Conservation (phyloP, 2,113 vertebrate genomes). For the Lates calcarifer region DNA sequence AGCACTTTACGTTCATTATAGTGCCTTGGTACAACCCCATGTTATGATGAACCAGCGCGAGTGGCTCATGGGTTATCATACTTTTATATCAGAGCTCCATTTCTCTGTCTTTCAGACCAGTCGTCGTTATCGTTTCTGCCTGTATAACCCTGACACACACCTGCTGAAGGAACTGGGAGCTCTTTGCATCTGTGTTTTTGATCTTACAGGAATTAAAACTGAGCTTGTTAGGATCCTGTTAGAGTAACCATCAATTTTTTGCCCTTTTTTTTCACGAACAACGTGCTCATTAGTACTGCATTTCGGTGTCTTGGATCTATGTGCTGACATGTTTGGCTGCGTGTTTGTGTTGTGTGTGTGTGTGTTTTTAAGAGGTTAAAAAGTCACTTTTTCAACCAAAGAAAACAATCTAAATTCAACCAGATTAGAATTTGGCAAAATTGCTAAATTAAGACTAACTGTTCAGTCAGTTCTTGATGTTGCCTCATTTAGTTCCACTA, state of each 20-base stretch:
- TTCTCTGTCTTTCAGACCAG: slow-evolving; percentile 4
- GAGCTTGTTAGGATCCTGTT: slow-evolving; percentile 22
- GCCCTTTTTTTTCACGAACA: neutral
- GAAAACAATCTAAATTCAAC: slow-evolving; percentile 26
- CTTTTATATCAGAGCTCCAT: slow-evolving; percentile 18
- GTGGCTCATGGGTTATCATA: slow-evolving; percentile 14
- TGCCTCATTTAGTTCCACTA: slow-evolving; percentile 9
- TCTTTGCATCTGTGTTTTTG: slow-evolving; percentile 29
- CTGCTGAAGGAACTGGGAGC: neutral
- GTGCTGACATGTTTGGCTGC: neutral
- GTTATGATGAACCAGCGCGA: slow-evolving; percentile 33
- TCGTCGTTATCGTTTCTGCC: slow-evolving; percentile 32
- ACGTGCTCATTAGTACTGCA: slow-evolving; percentile 36
- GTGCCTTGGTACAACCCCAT: slow-evolving; percentile 74
- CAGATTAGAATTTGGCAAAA: slow-evolving; percentile 4
- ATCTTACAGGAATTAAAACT: slow-evolving; percentile 25
- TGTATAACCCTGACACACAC: slow-evolving; percentile 21
- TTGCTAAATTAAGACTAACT: neutral
- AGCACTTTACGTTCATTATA: slow-evolving; percentile 77
- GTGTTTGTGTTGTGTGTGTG: slow-evolving; percentile 17
- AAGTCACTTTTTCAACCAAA: slow-evolving; percentile 52
- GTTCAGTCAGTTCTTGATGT: neutral
- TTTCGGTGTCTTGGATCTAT: slow-evolving; percentile 1
- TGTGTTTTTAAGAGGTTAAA: slow-evolving; percentile 15
- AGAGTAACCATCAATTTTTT: neutral